Percentiles rank a stretch among this genome's conserved stretches.
Conservation (phyloP, 1,140 invertebrate genomes). For the Parapsyche elsis region DNA sequence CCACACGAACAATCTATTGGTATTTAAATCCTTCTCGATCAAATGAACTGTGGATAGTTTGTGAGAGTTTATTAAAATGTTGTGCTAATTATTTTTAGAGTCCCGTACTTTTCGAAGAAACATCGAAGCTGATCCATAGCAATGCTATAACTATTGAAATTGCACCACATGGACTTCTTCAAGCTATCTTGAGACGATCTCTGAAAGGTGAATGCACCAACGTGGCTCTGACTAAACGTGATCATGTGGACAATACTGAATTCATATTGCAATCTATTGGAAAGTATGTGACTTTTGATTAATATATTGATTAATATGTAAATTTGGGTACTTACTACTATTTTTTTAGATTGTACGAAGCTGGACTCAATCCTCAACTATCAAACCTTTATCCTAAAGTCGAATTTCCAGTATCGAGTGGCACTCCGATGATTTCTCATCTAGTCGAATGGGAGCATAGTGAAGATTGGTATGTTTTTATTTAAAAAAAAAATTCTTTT, state of each 20-base stretch:
- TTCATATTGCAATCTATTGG: slow-evolving; percentile 80
- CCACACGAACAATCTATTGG: slow-evolving; percentile 84
- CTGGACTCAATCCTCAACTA: slow-evolving; percentile 64
- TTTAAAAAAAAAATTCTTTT: not conserved
- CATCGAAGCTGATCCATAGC: slow-evolving; percentile 77
- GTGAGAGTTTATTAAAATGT: slow-evolving; percentile 18
- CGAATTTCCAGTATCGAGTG: slow-evolving; percentile 81
- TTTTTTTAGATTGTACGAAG: slow-evolving; percentile 62
- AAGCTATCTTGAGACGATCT: slow-evolving; percentile 75
- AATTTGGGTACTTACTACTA: not conserved
- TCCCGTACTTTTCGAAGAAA: slow-evolving; percentile 89
- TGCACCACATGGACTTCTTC: slow-evolving; percentile 84
- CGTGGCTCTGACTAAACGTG: slow-evolving; percentile 83
- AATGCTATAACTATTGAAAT: slow-evolving; percentile 85
- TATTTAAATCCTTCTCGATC: slow-evolving; percentile 41
- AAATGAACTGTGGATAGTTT: not conserved
- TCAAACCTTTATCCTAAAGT: slow-evolving; percentile 72
- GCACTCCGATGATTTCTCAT: slow-evolving; percentile 81
- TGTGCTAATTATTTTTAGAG: slow-evolving; percentile 66
- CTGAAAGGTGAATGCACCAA: slow-evolving; percentile 73
- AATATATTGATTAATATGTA: not conserved
- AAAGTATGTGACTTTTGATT: slow-evolving; percentile 67
- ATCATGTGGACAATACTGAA: slow-evolving; percentile 76
- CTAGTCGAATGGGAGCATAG: slow-evolving; percentile 92
- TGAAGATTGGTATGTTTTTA: slow-evolving; percentile 73